Evolutionary conservation across 2,797 vertebrate genomes (phyloP), one percentile per base, ranked within the genome.

Genomic region (Columba guinea): DNA sequence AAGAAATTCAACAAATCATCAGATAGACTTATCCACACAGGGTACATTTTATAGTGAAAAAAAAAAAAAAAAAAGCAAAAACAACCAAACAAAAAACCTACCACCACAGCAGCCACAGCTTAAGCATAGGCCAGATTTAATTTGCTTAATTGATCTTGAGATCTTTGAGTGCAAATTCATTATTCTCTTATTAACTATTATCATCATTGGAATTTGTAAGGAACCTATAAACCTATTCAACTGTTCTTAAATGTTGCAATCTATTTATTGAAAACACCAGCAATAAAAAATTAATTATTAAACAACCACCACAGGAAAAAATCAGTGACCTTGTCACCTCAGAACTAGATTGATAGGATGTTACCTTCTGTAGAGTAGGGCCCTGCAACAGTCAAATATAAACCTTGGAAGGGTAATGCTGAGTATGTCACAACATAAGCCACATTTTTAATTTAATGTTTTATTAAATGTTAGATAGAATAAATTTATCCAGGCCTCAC

Each of bases 261-360:
- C 94, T 95, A 97, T 97, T 98, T 97, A 98, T 96, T 97, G 97
- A 98, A 97, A 95, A 97, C 87, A 93, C 46, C 67, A 86, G 96
- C 97, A 97, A 97, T 97, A 97, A 97, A 98, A 98, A 98, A 98
- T 97, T 98, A 98, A 98, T 98, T 98, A 98, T 98, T 98, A 97
- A 98, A 98, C 94, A 97, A 97, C 95, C 93, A 96, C 97, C 94
- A 97, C 80, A 96, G 96, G 96, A 97, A 97, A 97, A 97, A 84
- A 97, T 94, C 97, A 97, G 89, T 87, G 83, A 96, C 96, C 97
- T 98, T 97, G 97, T 97, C 97, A 98, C 95, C 96, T 94, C 89
- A 26, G 34, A 73, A 34, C 23, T 92, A 95, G 97, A 98, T 96
- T 97, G 98, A 98, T 98, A 97, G 93, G 92, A 84, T 22, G 52